Evolutionary conservation across 2,888 invertebrate genomes (phyloP), one percentile per base, ranked within the genome.

Genomic region (Drosophila atroscutellata): DNA sequence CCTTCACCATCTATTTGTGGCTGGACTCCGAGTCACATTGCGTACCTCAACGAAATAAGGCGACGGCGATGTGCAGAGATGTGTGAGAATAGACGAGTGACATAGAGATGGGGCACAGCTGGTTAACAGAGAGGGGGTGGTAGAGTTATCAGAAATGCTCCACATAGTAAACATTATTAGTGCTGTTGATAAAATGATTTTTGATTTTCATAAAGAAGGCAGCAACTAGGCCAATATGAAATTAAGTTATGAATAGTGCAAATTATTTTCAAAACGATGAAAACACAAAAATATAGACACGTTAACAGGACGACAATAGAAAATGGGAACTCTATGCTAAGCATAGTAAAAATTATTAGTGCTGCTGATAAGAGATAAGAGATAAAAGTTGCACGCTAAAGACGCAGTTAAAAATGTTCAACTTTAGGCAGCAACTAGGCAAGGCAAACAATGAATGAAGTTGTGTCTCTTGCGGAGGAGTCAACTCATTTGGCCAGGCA

Each of bases 41-140:
- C 15, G 45, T 45, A 45, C 45, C 45, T 45, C 49, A 69, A 63
- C 76, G 60, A 80, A 75, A 78, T 86, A 66, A 71, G 80, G 78
- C 69, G 30, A 30, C 42, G 20, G 55, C 13, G 15, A 39, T 45
- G 45, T 45, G 45, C 2, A 11, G 11, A 37, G 8, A 24, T 34
- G 15, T 26, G 37, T 2, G 55, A 20, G n/a, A 9, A 30, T 20
- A 1, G 11, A 20, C 30, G 34, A 24, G 24, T 52, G 32, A 2
- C 3, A 15, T 13, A 15, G 24, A 15, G 7, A 15, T 26, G 26
- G 9, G 45, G 4, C 45, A 45, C 0, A 45, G 45, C 7, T 13
- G 45, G 20, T 13, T 7, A 20, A 20, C 15, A 36, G 0, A 11
- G 11, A 6, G 11, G 11, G 20, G 5, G 2, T 45, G 24, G 15